Percentiles rank a stretch among this genome's conserved stretches.
These are phyloP conservation scores for Alcis repandata DNA, from an alignment of 2,888 invertebrate species.

Conservation along the genomic window DNA sequence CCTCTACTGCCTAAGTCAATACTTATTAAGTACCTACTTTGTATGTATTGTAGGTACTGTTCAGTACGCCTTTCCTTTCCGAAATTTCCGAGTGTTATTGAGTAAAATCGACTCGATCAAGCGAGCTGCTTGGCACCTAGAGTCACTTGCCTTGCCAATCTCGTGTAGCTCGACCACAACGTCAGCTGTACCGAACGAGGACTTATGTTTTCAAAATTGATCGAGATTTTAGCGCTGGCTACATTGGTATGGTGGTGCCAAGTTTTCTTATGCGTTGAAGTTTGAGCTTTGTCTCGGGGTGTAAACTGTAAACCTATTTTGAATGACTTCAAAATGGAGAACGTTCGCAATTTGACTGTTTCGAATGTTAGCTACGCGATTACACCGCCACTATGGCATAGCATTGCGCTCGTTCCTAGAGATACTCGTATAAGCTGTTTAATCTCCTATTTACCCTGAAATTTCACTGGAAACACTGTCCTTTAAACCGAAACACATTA, in stretches of 20 bases:
- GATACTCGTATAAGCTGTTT: too few relatives aligned
- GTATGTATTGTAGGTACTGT: not conserved
- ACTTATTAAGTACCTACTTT: too few relatives aligned
- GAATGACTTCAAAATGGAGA: too few relatives aligned
- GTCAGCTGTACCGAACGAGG: slow-evolving; percentile 40
- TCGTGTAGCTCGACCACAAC: slow-evolving; percentile 54
- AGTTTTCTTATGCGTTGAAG: slow-evolving; percentile 1
- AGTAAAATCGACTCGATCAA: slow-evolving; percentile 17
- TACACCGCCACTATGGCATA: too few relatives aligned
- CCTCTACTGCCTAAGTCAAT: too few relatives aligned
- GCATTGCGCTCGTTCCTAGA: too few relatives aligned
- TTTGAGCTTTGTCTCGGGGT: not conserved
- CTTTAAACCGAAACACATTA: too few relatives aligned
- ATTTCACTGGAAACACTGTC: too few relatives aligned
- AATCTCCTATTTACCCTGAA: too few relatives aligned
- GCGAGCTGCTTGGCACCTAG: slow-evolving; percentile 55
- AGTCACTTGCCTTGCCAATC: slow-evolving; percentile 55
- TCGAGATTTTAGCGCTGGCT: slow-evolving; percentile 26
- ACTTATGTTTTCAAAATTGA: slow-evolving; percentile 39
- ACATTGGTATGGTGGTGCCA: slow-evolving; percentile 20
- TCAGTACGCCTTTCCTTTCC: not conserved
- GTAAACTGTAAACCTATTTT: too few relatives aligned
- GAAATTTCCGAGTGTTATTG: not conserved
- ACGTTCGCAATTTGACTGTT: too few relatives aligned
- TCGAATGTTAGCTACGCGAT: too few relatives aligned